These are phyloP conservation scores for Lethrus apterus DNA, from an alignment of 1,140 invertebrate species.

Conservation along the genomic window DNA sequence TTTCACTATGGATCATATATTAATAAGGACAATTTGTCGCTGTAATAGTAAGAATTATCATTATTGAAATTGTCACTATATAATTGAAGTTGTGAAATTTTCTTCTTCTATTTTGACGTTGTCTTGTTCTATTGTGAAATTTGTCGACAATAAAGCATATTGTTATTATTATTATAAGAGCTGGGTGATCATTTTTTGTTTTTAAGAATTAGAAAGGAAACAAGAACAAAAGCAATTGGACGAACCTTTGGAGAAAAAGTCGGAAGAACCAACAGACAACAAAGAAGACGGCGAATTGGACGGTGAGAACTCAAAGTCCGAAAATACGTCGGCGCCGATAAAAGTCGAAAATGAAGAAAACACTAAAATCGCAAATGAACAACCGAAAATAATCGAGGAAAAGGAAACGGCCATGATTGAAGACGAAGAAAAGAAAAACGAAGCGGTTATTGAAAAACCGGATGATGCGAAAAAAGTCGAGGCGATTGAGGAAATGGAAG, in stretches of 20 bases:
- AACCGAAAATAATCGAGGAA: constrained; percentile 41
- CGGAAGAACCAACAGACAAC: constrained; percentile 25
- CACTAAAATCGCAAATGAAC: constrained; percentile 43
- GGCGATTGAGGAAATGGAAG: constrained; percentile 17
- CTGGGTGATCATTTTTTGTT: no score
- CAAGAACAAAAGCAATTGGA: constrained; percentile 39
- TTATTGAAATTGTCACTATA: no score
- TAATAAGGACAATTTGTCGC: neutral
- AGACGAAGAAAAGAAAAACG: constrained; percentile 39
- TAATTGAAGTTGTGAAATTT: no score
- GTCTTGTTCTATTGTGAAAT: no score
- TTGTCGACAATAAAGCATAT: no score
- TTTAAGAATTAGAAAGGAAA: constrained; percentile 41
- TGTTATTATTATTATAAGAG: no score
- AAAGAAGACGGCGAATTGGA: constrained; percentile 33
- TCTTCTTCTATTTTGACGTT: no score
- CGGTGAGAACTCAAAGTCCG: constrained; percentile 23
- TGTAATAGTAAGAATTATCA: no score
- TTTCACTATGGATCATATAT: neutral
- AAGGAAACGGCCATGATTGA: constrained; percentile 31
- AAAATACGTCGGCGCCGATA: constrained; percentile 24
- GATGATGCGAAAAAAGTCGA: constrained; percentile 35
- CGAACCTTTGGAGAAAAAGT: constrained; percentile 38
- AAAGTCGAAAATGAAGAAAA: constrained; percentile 41
- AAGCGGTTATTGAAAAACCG: constrained; percentile 22